phyloP scores from a whole-genome alignment of 2,797 vertebrate genomes.

The Liparis tanakae region DNA sequence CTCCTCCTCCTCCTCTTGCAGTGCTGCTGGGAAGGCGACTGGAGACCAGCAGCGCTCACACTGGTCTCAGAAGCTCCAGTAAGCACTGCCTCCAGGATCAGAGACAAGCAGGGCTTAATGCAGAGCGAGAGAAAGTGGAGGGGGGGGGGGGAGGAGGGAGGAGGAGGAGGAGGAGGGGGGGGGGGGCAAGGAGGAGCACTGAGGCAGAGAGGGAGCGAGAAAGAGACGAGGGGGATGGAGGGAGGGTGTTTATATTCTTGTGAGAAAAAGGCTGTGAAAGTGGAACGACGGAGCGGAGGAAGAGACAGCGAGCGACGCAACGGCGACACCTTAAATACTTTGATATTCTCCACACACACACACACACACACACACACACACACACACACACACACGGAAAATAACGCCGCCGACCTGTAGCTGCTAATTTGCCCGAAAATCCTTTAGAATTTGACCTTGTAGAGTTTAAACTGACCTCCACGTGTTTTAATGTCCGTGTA shows the following conservation, averaged over 20 bases:
- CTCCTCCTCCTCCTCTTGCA: conserved; percentile 38
- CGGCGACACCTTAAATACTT: background rate
- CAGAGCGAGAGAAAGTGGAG: conserved; percentile 48
- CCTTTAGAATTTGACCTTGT: background rate
- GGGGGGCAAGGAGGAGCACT: conserved; percentile 72
- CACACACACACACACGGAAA: no score
- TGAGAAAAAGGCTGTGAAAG: conserved; percentile 43
- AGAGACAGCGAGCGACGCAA: conserved; percentile 15
- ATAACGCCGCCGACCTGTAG: background rate
- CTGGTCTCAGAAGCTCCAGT: conserved; percentile 64
- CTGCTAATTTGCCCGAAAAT: background rate
- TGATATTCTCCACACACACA: background rate
- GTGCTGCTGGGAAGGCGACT: conserved; percentile 54
- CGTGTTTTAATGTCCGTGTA: background rate
- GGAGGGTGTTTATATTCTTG: conserved; percentile 31
- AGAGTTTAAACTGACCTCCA: conserved; percentile 1
- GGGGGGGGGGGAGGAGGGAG: conserved; percentile 22
- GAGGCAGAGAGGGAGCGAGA: conserved; percentile 69
- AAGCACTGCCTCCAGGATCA: conserved; percentile 68
- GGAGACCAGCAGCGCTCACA: conserved; percentile 68
- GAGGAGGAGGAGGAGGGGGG: conserved; percentile 67
- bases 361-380: no score
- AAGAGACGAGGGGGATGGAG: conserved; percentile 50
- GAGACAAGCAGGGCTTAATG: conserved; percentile 74
- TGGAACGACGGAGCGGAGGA: conserved; percentile 48